phyloP scores from a whole-genome alignment of 1,140 invertebrate species.

The Ceratina australensis region DNA sequence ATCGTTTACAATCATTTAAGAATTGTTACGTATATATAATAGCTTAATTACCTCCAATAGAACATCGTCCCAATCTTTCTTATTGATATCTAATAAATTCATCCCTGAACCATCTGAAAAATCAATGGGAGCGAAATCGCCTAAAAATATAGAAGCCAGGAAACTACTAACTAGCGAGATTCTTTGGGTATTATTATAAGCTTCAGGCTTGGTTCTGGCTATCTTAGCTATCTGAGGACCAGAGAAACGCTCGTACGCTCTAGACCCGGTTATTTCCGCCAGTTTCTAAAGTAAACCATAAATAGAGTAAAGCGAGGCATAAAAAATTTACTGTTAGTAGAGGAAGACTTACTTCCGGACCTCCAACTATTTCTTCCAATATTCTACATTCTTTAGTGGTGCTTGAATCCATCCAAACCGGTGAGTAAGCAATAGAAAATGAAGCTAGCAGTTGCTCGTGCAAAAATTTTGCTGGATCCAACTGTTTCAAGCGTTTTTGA shows the following conservation, averaged over 20 bases:
- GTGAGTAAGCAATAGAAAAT: slow-evolving; percentile 91
- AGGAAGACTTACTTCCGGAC: slow-evolving; percentile 82
- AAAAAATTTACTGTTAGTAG: background rate
- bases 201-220: slow-evolving; percentile 84
- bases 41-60: slow-evolving; percentile 84
- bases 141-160: slow-evolving; percentile 92
- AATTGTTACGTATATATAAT: background rate
- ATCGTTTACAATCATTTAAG: too few relatives aligned
- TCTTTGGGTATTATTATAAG: slow-evolving; percentile 90
- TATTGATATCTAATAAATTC: slow-evolving; percentile 94
- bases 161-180: slow-evolving; percentile 97
- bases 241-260: slow-evolving; percentile 96
- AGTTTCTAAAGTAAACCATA: slow-evolving; percentile 83
- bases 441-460: slow-evolving; percentile 89
- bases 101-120: slow-evolving; percentile 96
- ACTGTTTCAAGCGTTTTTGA: slow-evolving; percentile 81
- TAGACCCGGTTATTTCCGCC: slow-evolving; percentile 93
- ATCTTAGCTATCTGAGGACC: slow-evolving; percentile 96
- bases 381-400: slow-evolving; percentile 89
- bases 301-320: background rate
- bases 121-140: slow-evolving; percentile 94
- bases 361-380: slow-evolving; percentile 90
- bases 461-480: slow-evolving; percentile 88
- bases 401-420: slow-evolving; percentile 98
- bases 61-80: slow-evolving; percentile 87